Percentiles rank a stretch among this genome's conserved stretches.
phyloP scores from a whole-genome alignment of 2,113 vertebrate species.

The Bufo gargarizans region DNA sequence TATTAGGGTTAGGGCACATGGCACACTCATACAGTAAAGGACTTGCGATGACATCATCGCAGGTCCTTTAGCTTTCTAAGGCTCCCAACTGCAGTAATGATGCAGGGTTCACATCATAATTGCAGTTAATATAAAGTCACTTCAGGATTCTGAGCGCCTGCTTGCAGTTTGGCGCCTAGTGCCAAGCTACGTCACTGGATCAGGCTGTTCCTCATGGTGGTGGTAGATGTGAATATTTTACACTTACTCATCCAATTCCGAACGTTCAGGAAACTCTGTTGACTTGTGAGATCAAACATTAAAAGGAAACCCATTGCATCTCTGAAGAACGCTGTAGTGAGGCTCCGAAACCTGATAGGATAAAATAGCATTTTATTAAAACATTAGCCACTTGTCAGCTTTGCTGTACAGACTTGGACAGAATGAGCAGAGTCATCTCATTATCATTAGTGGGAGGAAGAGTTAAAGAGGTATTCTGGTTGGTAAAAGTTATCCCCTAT shows the following conservation, averaged over 20 bases:
- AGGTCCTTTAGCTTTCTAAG: too few species aligned
- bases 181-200: too few species aligned
- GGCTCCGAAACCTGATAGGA: slow-evolving; percentile 78
- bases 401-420: background rate
- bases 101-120: too few species aligned
- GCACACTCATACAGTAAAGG: too few species aligned
- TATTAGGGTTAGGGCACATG: too few species aligned
- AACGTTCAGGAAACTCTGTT: slow-evolving; percentile 96
- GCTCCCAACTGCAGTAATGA: too few species aligned
- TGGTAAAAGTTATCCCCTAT: too few species aligned
- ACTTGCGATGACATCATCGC: too few species aligned
- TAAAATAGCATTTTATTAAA: background rate
- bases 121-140: too few species aligned
- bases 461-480: too few species aligned
- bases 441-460: background rate
- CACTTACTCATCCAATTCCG: slow-evolving; percentile 97
- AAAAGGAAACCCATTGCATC: slow-evolving; percentile 96
- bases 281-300: slow-evolving; percentile 96
- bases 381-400: background rate
- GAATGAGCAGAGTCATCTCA: background rate
- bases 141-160: too few species aligned
- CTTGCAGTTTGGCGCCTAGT: too few species aligned
- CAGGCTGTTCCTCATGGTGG: background rate
- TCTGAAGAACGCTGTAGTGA: slow-evolving; percentile 94
- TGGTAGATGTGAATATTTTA: background rate